Conservation (phyloP, 2,888 invertebrate species). For the Dicyrtoma fusca region DNA sequence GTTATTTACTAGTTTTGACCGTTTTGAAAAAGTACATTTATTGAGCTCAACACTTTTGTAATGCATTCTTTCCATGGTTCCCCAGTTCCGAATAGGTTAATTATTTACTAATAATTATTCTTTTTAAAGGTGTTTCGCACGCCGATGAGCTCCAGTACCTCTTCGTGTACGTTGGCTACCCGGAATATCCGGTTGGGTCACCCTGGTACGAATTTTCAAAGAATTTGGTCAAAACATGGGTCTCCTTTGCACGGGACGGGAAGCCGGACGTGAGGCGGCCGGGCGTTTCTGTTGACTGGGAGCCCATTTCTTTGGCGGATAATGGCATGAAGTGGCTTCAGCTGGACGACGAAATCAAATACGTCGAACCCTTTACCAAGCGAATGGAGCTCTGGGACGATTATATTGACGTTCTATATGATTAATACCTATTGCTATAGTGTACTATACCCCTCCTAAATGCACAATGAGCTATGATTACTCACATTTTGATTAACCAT, state of each 20-base stretch:
- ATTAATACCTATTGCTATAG: too few relatives aligned
- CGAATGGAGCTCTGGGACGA: conserved; percentile 25
- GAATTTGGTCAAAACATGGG: conserved; percentile 27
- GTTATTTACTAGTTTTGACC: too few relatives aligned
- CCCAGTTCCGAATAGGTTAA: too few relatives aligned
- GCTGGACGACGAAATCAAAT: conserved; percentile 11
- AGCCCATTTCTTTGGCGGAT: conserved; percentile 7
- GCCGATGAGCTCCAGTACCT: conserved; percentile 35
- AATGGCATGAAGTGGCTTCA: conserved; percentile 30
- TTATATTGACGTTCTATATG: conserved; percentile 6
- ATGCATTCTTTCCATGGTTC: not conserved
- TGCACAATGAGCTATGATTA: too few relatives aligned
- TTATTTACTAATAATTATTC: not conserved
- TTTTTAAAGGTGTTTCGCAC: conserved; percentile 22
- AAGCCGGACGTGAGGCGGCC: not conserved
- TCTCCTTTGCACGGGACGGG: conserved; percentile 24
- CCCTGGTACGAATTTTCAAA: conserved; percentile 25
- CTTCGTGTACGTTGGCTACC: conserved; percentile 31
- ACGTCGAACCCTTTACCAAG: conserved; percentile 20
- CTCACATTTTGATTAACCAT: too few relatives aligned
- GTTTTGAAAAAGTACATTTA: not conserved
- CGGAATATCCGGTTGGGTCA: conserved; percentile 27
- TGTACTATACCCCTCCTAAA: too few relatives aligned
- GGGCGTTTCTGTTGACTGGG: not conserved
- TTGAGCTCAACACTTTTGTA: not conserved